phyloP scores from a whole-genome alignment of 2,888 invertebrate genomes.

The Glyphotaelius pellucidus region DNA sequence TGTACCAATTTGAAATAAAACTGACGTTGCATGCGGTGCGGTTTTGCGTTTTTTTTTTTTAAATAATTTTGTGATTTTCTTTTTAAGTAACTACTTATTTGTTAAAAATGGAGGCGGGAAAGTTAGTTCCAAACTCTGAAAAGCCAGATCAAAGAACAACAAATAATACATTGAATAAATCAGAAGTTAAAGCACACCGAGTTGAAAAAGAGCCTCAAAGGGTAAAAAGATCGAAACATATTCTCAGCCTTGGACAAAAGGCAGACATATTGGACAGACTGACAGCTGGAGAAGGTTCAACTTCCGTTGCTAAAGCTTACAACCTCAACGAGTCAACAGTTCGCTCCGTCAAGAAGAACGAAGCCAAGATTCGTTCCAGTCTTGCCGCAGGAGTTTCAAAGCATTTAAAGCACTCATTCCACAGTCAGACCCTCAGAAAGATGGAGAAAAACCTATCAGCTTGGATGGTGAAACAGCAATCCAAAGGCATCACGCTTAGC shows the following conservation, averaged over 20 bases:
- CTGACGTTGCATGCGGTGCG: neutral
- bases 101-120: neutral
- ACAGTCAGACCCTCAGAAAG: constrained; percentile 34
- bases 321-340: constrained; percentile 52
- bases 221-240: constrained; percentile 17
- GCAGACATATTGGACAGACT: constrained; percentile 48
- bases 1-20: too few relatives aligned
- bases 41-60: too few relatives aligned
- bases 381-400: constrained; percentile 54
- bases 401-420: constrained; percentile 24
- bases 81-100: neutral
- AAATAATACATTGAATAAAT: neutral
- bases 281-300: constrained; percentile 45
- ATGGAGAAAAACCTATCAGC: constrained; percentile 46
- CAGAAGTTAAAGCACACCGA: neutral
- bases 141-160: neutral
- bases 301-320: constrained; percentile 50
- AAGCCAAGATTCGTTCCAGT: constrained; percentile 39
- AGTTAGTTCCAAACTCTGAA: neutral
- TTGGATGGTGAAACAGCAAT: constrained; percentile 48
- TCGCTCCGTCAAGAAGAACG: constrained; percentile 50
- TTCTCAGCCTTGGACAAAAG: constrained; percentile 47
- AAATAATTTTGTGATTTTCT: neutral
- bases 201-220: neutral
- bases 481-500: constrained; percentile 29